phyloP scores from a whole-genome alignment of 2,113 vertebrate species.

The Phalacrocorax brasilianus region DNA sequence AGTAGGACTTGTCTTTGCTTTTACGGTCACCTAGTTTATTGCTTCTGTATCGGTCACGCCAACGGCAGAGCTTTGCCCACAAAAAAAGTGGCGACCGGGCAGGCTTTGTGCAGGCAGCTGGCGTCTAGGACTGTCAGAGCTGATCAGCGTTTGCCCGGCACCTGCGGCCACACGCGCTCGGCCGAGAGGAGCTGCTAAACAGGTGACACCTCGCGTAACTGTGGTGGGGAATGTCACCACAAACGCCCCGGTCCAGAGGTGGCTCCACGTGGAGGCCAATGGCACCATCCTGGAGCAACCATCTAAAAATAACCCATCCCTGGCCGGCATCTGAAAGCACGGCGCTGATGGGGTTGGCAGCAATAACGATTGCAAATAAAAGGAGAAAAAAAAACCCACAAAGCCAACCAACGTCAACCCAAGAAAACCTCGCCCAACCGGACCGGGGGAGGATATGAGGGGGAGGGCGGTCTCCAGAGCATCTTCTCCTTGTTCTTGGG shows the following conservation, averaged over 20 bases:
- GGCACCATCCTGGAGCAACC: not conserved
- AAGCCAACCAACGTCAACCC: not conserved
- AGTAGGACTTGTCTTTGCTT: constrained; percentile 82
- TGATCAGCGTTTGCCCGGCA: constrained; percentile 80
- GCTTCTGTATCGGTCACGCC: constrained; percentile 78
- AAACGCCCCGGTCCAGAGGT: constrained; percentile 25
- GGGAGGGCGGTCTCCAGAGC: constrained; percentile 41
- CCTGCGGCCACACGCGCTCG: constrained; percentile 83
- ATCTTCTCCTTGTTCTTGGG: constrained; percentile 73
- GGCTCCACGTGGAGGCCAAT: not conserved
- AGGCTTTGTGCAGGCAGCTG: constrained; percentile 76
- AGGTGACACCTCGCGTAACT: constrained; percentile 82
- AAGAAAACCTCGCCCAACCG: constrained; percentile 21
- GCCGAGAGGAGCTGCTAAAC: constrained; percentile 76
- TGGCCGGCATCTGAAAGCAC: not conserved
- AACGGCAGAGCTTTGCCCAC: constrained; percentile 71
- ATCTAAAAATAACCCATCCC: constrained; percentile 23
- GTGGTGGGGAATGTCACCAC: constrained; percentile 41
- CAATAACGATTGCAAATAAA: not conserved
- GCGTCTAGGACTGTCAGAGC: constrained; percentile 84
- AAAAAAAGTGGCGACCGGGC: constrained; percentile 64
- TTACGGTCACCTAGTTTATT: constrained; percentile 86
- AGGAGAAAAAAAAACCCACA: not conserved
- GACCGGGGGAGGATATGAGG: constrained; percentile 20
- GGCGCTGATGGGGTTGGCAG: fast-evolving